Base-by-base conservation (phyloP, 2,888 invertebrate species). In the Autographa pulchrina region DNA sequence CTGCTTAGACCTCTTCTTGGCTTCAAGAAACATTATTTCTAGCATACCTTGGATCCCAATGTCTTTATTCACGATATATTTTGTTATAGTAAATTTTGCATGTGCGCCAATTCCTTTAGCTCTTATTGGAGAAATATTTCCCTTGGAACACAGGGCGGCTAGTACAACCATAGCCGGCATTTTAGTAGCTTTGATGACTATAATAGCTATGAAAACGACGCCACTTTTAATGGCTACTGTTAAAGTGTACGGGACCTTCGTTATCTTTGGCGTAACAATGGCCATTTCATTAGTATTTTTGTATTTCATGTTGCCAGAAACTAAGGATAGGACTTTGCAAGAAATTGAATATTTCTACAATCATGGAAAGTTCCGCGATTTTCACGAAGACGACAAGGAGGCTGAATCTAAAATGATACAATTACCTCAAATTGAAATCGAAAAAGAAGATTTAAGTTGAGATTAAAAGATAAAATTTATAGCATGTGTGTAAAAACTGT, bases 271-370 rank as follows among this genome's bases (percentile, higher is more conserved):
- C 16, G 9, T 82, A 16, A 54, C 78, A 1, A 84, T 86, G 80
- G 77, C 64, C 0, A 58, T 83, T 8, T 67, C 81, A 0, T 77
- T 89, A 18, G 0, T 82, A 6, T 74, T 85, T 38, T 75, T 89
- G 43, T 88, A 87, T 64, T 86, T 84, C 52, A 76, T 78, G 38
- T 66, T 88, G 56, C 89, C 87, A 13, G 88, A 88, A 74, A 88
- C 89, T 0, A 89, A 88, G 62, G 86, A 88, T 25, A 86, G 78
- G 16, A 87, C 88, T 11, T 67, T 88, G 35, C 84, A 86, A 62
- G 88, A 88, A 43, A 88, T 88, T 16, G 88, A 88, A 71, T 74
- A 86, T 66, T 86, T 79, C 63, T 88, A 86, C 60, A 85, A 84
- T 16, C 38, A 82, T 66, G 83, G 84, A 0, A 74, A 62, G 43